phyloP scores from a whole-genome alignment of 2,113 vertebrate genomes.

The Silurus glanis region DNA sequence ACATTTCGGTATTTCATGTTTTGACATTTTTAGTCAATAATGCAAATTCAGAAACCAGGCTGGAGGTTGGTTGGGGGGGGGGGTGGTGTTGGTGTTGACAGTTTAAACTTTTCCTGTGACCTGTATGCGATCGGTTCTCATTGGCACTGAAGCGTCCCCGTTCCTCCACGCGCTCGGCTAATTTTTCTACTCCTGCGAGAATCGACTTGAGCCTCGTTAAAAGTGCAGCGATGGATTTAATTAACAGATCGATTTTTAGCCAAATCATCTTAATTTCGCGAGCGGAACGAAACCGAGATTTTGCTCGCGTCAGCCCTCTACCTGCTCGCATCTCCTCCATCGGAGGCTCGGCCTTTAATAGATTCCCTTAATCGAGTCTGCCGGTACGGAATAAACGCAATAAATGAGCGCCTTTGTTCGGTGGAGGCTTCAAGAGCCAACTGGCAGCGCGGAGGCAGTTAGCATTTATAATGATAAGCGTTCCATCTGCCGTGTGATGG shows the following conservation, averaged over 20 bases:
- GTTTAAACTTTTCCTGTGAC: background rate
- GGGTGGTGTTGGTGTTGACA: too few species aligned
- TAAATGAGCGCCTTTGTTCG: slow-evolving; percentile 63
- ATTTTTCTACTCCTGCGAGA: slow-evolving; percentile 65
- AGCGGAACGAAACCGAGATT: slow-evolving; percentile 59
- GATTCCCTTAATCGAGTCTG: slow-evolving; percentile 56
- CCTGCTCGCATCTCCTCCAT: slow-evolving; percentile 17
- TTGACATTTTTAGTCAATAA: background rate
- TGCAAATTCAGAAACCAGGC: background rate
- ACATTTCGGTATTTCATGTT: background rate
- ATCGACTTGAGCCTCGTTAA: slow-evolving; percentile 68
- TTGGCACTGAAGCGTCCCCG: slow-evolving; percentile 57
- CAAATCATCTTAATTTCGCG: slow-evolving; percentile 62
- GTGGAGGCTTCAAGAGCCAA: slow-evolving; percentile 58
- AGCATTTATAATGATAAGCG: slow-evolving; percentile 72
- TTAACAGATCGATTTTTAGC: slow-evolving; percentile 70
- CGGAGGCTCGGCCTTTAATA: slow-evolving; percentile 47
- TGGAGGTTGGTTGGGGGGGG: background rate
- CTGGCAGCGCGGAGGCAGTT: slow-evolving; percentile 69
- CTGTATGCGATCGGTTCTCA: slow-evolving; percentile 59
- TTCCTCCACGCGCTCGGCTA: slow-evolving; percentile 60
- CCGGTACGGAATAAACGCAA: slow-evolving; percentile 63
- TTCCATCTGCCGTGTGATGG: slow-evolving; percentile 67
- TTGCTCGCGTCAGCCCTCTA: slow-evolving; percentile 40
- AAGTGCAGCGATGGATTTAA: slow-evolving; percentile 70